phyloP scores from a whole-genome alignment of 35 echinoderm and acorn worm genomes.

The Lytechinus variegatus region DNA sequence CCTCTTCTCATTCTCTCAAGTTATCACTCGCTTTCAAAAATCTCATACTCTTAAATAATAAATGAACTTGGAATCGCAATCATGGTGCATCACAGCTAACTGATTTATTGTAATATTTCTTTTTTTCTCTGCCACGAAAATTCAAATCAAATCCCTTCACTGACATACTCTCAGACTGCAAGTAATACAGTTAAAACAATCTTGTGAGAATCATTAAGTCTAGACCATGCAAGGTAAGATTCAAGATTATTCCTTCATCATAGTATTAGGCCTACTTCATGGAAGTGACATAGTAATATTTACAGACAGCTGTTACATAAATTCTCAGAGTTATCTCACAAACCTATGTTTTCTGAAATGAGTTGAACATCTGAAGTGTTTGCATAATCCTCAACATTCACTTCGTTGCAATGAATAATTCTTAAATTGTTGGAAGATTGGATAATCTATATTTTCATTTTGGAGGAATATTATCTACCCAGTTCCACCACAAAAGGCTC shows the following conservation, averaged over 20 bases:
- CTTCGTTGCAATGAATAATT: background rate
- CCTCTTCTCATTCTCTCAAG: background rate
- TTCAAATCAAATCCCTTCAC: background rate
- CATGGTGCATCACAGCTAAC: background rate
- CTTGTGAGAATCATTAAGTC: background rate
- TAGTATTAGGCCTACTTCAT: background rate
- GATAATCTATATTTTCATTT: no score
- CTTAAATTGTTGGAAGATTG: no score
- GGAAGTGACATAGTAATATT: background rate
- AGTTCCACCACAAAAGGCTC: no score
- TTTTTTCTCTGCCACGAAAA: background rate
- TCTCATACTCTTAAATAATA: background rate
- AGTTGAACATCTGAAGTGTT: background rate
- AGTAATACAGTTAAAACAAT: background rate
- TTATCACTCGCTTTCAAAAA: background rate
- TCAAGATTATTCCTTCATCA: background rate
- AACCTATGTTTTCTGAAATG: background rate
- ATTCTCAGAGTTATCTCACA: background rate
- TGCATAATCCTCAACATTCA: background rate
- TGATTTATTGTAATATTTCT: background rate
- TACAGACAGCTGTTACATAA: background rate
- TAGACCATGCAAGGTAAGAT: background rate
- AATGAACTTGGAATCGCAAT: background rate
- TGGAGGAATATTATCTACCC: no score
- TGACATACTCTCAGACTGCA: background rate